Percentiles rank a stretch among this genome's conserved stretches.
Conservation (phyloP, 2,113 vertebrate species). For the Equus przewalskii region DNA sequence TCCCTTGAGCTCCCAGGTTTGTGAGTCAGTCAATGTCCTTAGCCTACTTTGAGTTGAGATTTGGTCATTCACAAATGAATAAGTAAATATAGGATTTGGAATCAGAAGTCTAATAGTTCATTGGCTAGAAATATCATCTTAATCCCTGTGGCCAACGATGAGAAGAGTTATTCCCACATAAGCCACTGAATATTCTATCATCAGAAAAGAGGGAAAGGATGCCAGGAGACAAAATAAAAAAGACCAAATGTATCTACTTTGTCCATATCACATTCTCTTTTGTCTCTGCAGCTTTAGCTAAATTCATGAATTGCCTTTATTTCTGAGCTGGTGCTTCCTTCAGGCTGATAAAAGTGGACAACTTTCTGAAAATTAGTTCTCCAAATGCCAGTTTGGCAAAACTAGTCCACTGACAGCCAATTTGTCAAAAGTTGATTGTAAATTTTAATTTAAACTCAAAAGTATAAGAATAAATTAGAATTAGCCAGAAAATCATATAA, state of each 20-base stretch:
- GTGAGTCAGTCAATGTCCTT: neutral
- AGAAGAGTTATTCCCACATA: neutral
- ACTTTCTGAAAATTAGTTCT: conserved; percentile 30
- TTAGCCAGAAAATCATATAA: neutral
- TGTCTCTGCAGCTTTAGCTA: neutral
- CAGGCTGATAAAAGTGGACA: neutral
- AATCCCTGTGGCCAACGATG: neutral
- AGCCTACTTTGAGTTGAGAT: neutral
- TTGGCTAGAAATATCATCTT: neutral
- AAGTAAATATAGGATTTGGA: neutral
- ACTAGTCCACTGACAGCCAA: neutral
- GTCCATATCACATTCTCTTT: neutral
- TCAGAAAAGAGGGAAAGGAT: neutral
- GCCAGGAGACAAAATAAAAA: neutral
- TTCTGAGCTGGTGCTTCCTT: neutral
- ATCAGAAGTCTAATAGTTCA: neutral
- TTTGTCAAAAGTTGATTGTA: neutral
- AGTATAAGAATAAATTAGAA: neutral
- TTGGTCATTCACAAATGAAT: neutral
- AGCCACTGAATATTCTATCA: neutral
- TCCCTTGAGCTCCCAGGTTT: neutral
- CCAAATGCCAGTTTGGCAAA: neutral
- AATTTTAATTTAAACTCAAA: conserved; percentile 57
- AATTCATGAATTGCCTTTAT: neutral
- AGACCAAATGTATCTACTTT: neutral